Conservation (phyloP, 2,888 invertebrate species). For the Anorthoa munda region DNA sequence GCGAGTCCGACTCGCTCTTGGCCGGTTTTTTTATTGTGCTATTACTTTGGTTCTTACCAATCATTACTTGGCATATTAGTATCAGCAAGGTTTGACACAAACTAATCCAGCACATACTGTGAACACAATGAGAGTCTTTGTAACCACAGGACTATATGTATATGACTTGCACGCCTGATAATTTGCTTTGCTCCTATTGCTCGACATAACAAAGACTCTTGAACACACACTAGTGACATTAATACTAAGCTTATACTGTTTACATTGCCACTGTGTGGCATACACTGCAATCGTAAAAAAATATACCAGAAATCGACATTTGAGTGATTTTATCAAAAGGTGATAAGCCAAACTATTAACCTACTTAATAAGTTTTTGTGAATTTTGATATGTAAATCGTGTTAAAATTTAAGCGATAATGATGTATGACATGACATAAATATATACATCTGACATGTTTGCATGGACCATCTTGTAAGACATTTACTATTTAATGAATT, state of each 20-base stretch:
- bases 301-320: background rate
- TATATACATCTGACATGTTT: too few relatives aligned
- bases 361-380: conserved; percentile 8
- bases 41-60: background rate
- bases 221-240: background rate
- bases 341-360: conserved; percentile 36
- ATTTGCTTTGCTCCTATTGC: background rate
- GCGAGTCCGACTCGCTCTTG: too few relatives aligned
- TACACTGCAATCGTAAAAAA: conserved; percentile 8
- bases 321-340: conserved; percentile 27
- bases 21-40: too few relatives aligned
- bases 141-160: background rate
- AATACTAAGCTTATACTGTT: background rate
- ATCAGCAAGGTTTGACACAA: background rate
- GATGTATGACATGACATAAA: too few relatives aligned
- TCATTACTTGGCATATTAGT: background rate
- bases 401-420: background rate
- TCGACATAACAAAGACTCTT: background rate
- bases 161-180: background rate
- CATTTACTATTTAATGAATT: too few relatives aligned
- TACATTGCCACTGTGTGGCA: background rate
- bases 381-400: background rate
- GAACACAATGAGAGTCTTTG: background rate
- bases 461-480: too few relatives aligned
- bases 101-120: background rate